Evolutionary conservation across 2,888 invertebrate genomes (phyloP), one percentile per base, ranked within the genome.

Genomic region (Papilio protenor): DNA sequence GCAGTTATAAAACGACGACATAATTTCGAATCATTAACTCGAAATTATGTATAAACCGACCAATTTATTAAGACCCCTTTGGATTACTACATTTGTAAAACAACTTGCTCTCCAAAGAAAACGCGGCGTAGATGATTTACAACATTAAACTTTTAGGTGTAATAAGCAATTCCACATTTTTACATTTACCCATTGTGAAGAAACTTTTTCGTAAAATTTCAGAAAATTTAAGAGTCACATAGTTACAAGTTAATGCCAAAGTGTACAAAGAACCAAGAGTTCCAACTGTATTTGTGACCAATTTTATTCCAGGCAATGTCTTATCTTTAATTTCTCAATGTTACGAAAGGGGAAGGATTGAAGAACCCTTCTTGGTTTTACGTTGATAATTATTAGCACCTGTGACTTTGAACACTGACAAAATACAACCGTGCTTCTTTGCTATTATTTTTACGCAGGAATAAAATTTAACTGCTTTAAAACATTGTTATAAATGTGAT

Each of bases 21-120:
- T 86, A 84, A 87, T 84, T 87, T 85, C 83, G 76, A 82, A 85
- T 84, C 87, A 88, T 89, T 88, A 91, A 89, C 86, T 88, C 81
- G 81, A 84, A 85, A 72, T 78, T 87, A 86, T 86, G 83, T 84
- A 83, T 83, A 83, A 80, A 75, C 77, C 74, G 79, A 79, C 85
- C 84, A 71, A 11, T 73, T 66, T 77, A 59, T 3, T 3, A 47
- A 70, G 77, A 77, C 27, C 74, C 21, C 52, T 71, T 16, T 52
- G 21, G 27, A 18, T 27, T 27, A 12, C 33, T 40, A 18, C 16
- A 55, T 74, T 40, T 52, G 3, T 71, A 8, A 47, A 77, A 61
- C 59, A 27, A 27, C 33, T 45, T 40, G 4, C 27, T 18, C 2
- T 5, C 12, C 27, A 27, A 61, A n/a, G 6, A 40, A 33, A 1